Base-by-base conservation (phyloP, 2,888 invertebrate species). In the Lasioglossum malachurum region DNA sequence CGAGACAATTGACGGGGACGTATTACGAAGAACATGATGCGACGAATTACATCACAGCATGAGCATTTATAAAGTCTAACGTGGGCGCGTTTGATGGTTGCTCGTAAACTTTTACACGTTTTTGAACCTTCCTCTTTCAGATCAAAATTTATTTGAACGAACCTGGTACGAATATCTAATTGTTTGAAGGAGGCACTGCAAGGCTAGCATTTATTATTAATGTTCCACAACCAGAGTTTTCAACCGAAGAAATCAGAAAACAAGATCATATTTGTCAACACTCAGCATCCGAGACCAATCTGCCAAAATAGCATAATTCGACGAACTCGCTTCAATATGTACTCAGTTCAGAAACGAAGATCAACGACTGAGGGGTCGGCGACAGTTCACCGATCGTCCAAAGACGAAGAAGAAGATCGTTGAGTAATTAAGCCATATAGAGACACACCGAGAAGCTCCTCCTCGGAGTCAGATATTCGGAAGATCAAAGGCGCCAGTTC, bases 401-500 rank as follows among this genome's bases (percentile, higher is more conserved):
- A 38, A 69, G 67, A 10, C 67, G 35, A 38, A 69, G 67, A 69
- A 69, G 67, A 69, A 69, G 35, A 69, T 69, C 35, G 67, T 38
- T 35, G 67, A 69, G 35, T 69, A 69, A 69, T 69, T 69, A 69
- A 69, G 31, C 67, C 67, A 35, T 69, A 69, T 35, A 69, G 35
- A 35, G 35, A 69, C 35, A 19, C 67, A 46, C 46, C 67, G 35
- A 31, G 64, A 16, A 64, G 0, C 64, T 64, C 5, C 31, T 57
- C 57, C 10, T 3, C 16, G 67, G 67, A 38, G 67, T 38, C 35
- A 35, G 31, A 67, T 67, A 67, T 35, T 67, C 38, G 38, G 35
- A 71, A 41, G 71, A 71, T 71, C 71, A 71, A 71, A 71, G 71
- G n/a, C 10, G 38, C 12, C 49, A 35, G 73, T 74, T 74, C 49